These are phyloP conservation scores for Ooceraea biroi DNA, from an alignment of 1,140 invertebrate genomes.

Conservation along the genomic window DNA sequence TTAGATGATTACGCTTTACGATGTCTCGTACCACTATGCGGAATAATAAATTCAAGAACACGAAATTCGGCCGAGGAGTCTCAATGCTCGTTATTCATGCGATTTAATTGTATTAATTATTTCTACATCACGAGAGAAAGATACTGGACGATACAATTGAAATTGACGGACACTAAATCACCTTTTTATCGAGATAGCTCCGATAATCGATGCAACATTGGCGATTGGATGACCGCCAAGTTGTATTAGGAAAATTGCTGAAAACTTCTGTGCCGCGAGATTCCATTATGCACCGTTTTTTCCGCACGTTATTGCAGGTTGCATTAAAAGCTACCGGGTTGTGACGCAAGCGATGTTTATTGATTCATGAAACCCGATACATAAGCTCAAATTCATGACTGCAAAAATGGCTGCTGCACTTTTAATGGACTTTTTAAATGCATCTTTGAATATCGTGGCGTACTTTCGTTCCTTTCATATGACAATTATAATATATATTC, in stretches of 20 bases:
- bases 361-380: slow-evolving; percentile 73
- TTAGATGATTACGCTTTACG: slow-evolving; percentile 6
- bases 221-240: slow-evolving; percentile 33
- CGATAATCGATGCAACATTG: background rate
- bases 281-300: slow-evolving; percentile 41
- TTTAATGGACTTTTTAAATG: slow-evolving; percentile 4
- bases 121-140: background rate
- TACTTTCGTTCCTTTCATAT: too few species aligned
- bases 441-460: too few species aligned
- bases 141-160: background rate
- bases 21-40: background rate
- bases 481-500: too few species aligned
- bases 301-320: slow-evolving; percentile 41
- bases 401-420: slow-evolving; percentile 22
- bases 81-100: background rate
- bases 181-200: background rate
- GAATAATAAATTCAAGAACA: background rate
- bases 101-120: slow-evolving; percentile 17
- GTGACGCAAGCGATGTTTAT: slow-evolving; percentile 72
- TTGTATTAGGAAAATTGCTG: slow-evolving; percentile 45
- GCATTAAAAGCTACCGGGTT: slow-evolving; percentile 66
- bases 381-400: slow-evolving; percentile 48
- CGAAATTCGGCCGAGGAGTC: background rate
- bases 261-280: slow-evolving; percentile 38
- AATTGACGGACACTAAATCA: background rate